A percentile compares a stretch with the other conserved stretches of the same genome.
phyloP scores from a whole-genome alignment of 2,888 invertebrate genomes.

The Aporophyla lueneburgensis region DNA sequence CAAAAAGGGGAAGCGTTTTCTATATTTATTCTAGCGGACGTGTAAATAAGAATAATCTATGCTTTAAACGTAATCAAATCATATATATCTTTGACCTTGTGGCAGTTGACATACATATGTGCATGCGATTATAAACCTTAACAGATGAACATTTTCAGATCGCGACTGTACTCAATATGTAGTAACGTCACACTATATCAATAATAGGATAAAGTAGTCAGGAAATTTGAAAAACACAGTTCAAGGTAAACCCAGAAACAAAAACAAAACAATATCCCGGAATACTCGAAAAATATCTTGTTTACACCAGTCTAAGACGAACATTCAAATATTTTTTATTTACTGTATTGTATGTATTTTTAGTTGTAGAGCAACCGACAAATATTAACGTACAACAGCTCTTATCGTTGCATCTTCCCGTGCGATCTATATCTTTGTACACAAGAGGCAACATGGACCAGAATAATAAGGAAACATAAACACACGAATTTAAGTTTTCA shows the following conservation, averaged over 20 bases:
- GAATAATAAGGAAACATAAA: slow-evolving; percentile 59
- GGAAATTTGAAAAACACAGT: not conserved
- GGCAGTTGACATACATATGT: too few species aligned
- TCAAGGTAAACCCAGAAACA: not conserved
- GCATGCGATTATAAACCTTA: too few species aligned
- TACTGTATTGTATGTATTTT: not conserved
- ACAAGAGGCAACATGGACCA: slow-evolving; percentile 58
- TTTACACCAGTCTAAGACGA: slow-evolving; percentile 11
- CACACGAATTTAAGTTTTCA: slow-evolving; percentile 56
- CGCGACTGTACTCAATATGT: not conserved
- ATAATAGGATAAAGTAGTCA: not conserved
- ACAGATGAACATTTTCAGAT: too few species aligned
- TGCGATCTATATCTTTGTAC: slow-evolving; percentile 68
- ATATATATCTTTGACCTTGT: too few species aligned
- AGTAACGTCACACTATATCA: not conserved
- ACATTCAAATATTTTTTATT: slow-evolving; percentile 7
- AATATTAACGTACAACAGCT: slow-evolving; percentile 61
- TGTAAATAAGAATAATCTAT: too few species aligned
- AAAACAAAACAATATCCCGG: not conserved
- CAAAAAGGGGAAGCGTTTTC: too few species aligned
- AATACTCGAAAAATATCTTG: not conserved
- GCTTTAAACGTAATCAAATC: too few species aligned
- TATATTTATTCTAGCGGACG: too few species aligned
- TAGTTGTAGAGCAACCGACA: slow-evolving; percentile 38
- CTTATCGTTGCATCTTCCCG: slow-evolving; percentile 61